Base-by-base conservation (phyloP, 2,113 vertebrate genomes). In the Chaetodon auriga region DNA sequence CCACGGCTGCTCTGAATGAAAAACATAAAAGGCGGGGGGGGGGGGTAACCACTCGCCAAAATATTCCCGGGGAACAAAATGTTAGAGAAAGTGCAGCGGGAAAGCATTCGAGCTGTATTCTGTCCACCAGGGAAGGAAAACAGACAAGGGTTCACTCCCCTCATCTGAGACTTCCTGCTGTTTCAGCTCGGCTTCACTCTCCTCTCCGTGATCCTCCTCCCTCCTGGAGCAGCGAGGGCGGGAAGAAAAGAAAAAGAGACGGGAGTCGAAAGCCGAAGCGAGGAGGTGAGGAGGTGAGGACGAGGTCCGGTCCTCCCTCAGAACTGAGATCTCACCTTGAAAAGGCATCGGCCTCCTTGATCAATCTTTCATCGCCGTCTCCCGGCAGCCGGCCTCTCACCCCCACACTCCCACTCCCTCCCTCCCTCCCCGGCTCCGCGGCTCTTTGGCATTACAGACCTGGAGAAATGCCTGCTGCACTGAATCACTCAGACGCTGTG, bases 301-400 rank as follows among this genome's bases (percentile, higher is more conserved):
- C n/a, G 49, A 72, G 72, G 82, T 71, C 71, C 72, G 81, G 71
- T 73, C 71, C 58, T 82, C 81, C 41, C 74, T 86, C 71, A 87
- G 48, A 87, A 71, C 79, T 62, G 81, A 89, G 70, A 89, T 76
- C 88, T 92, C 90, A 92, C 90, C 92, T 92, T 89, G 91, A 93
- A 89, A 88, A 86, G 75, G 75, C 80, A 68, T 68, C 70, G 13
- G 78, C 68, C 80, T 68, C 74, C 78, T 83, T 88, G 85, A 92
- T 92, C 92, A 89, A 90, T 89, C 86, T 91, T 91, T 92, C 91
- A 90, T 82, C 36, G 30, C 68, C 5, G 79, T 84, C 81, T 88
- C 82, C 53, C 18, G 21, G 78, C 80, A 61, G 80, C 71, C 35
- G 38, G 25, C 78, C 86, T 86, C 74, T 72, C 80, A 11, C 82